Percentiles rank a stretch among this genome's conserved stretches.
These are phyloP conservation scores for Drosophila quinaria DNA, from an alignment of 2,888 invertebrate species.

Conservation along the genomic window DNA sequence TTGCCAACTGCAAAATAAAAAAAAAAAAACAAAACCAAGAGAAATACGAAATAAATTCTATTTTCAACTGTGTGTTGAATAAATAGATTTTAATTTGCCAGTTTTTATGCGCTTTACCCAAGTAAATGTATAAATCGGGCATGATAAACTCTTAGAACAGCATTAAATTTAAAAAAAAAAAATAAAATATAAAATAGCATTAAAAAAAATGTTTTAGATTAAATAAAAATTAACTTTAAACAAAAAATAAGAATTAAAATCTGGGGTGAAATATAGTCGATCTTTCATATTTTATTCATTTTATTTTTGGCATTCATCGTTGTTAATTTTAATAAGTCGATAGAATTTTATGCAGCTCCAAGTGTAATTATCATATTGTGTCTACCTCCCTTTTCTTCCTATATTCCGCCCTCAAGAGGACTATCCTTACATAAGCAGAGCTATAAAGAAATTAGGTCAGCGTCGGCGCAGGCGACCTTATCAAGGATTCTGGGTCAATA, in stretches of 20 bases:
- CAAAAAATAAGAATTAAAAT: background rate
- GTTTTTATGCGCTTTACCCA: conserved; percentile 19
- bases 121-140: background rate
- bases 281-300: background rate
- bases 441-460: conserved; percentile 64
- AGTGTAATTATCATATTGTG: conserved; percentile 36
- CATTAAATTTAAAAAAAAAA: background rate
- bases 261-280: background rate
- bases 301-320: background rate
- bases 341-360: conserved; percentile 20
- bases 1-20: conserved; percentile 42
- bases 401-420: background rate
- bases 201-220: too few relatives aligned
- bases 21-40: conserved; percentile 6
- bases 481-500: conserved; percentile 79
- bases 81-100: conserved; percentile 43
- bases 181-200: background rate
- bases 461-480: conserved; percentile 67
- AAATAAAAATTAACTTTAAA: too few relatives aligned
- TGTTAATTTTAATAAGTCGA: conserved; percentile 9
- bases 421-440: conserved; percentile 50
- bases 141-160: background rate
- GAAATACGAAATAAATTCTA: conserved; percentile 32
- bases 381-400: background rate
- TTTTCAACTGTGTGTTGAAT: conserved; percentile 38